Conservation (phyloP, 1,140 invertebrate genomes). For the Cyclina sinensis region DNA sequence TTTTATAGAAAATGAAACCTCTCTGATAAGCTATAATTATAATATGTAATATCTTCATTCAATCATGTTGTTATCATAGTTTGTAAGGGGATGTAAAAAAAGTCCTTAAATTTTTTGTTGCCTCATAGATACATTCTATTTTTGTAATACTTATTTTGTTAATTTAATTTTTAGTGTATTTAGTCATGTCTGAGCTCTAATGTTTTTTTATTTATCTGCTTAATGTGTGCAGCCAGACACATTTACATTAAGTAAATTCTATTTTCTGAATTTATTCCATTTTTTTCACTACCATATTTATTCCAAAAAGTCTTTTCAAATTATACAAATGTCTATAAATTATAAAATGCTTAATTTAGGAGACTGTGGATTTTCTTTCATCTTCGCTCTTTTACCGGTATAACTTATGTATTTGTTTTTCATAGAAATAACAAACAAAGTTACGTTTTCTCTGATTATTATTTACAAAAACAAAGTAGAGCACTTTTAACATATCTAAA, state of each 20-base stretch:
- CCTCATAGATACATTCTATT: conserved; percentile 30
- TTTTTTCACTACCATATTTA: not conserved
- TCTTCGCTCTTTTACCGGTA: too few species aligned
- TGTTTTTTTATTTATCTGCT: not conserved
- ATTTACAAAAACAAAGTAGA: too few species aligned
- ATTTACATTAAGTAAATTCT: not conserved
- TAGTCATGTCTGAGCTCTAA: not conserved
- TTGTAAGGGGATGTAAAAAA: conserved; percentile 38
- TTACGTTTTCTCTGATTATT: too few species aligned
- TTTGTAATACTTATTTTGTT: conserved; percentile 14
- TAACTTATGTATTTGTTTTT: too few species aligned
- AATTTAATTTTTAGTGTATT: not conserved
- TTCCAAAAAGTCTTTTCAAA: not conserved
- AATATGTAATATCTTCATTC: not conserved
- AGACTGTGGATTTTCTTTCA: too few species aligned
- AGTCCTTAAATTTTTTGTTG: too few species aligned
- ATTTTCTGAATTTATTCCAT: not conserved
- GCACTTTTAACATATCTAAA: too few species aligned
- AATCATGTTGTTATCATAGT: conserved; percentile 37
- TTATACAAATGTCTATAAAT: too few species aligned
- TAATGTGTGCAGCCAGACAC: not conserved
- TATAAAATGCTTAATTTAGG: too few species aligned
- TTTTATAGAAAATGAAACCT: too few species aligned
- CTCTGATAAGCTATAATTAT: too few species aligned
- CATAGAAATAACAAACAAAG: too few species aligned